A percentile compares a stretch with the other conserved stretches of the same genome.
Evolutionary conservation across 2,797 vertebrate species (phyloP).

Genomic region (Brotula barbata): DNA sequence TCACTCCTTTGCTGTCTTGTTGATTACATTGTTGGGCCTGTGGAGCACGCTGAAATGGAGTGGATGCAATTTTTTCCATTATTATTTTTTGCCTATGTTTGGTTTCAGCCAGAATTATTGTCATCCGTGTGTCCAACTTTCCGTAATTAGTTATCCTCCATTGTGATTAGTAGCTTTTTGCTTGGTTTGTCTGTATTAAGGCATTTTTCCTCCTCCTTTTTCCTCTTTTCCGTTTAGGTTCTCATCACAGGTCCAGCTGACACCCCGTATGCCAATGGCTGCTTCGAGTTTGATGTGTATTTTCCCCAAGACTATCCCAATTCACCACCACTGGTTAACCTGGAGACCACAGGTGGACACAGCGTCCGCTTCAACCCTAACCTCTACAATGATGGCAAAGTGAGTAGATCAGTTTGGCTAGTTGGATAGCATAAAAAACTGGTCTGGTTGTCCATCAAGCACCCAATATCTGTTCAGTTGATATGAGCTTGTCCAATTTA

Average conservation of each 20-base stretch:
- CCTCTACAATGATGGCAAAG: constrained; percentile 99
- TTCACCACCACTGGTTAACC: constrained; percentile 96
- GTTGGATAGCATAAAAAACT: not conserved
- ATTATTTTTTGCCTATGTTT: constrained; percentile 11
- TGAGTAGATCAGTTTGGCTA: constrained; percentile 57
- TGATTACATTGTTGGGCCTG: constrained; percentile 22
- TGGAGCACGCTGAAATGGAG: not conserved
- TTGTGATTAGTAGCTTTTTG: constrained; percentile 19
- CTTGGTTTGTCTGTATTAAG: not conserved
- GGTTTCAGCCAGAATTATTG: constrained; percentile 11
- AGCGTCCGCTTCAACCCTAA: constrained; percentile 99
- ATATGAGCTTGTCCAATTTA: not conserved
- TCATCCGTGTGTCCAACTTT: constrained; percentile 10
- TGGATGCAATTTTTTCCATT: constrained; percentile 1
- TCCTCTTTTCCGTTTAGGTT: constrained; percentile 84
- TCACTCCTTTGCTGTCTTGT: constrained; percentile 22
- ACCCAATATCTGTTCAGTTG: not conserved
- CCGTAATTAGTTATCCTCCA: constrained; percentile 31
- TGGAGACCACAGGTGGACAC: constrained; percentile 98
- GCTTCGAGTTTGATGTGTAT: constrained; percentile 99
- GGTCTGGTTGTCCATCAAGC: constrained; percentile 4
- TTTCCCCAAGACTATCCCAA: constrained; percentile 99
- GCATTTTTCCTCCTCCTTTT: not conserved
- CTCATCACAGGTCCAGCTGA: constrained; percentile 98
- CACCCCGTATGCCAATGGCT: constrained; percentile 97